Percentiles rank a stretch among this genome's conserved stretches.
phyloP scores from a whole-genome alignment of 1,140 invertebrate species.

The Luehdorfia chinensis region DNA sequence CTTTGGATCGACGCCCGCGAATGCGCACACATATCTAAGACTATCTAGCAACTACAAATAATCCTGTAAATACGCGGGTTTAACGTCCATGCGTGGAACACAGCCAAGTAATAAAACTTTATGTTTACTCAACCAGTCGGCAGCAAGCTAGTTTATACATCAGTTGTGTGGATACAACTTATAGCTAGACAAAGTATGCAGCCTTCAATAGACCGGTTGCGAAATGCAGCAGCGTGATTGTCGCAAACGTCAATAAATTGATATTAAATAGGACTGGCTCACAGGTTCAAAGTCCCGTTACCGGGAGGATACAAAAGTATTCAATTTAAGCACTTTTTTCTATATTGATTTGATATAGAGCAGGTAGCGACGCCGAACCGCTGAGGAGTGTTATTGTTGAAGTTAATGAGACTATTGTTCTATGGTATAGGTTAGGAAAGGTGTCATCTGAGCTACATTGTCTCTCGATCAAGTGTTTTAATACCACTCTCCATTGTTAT shows the following conservation, averaged over 20 bases:
- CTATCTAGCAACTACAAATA: constrained; percentile 38
- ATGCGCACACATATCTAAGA: constrained; percentile 23
- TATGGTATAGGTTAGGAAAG: constrained; percentile 31
- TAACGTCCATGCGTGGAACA: constrained; percentile 65
- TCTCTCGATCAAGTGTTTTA: constrained; percentile 44
- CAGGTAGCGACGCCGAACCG: constrained; percentile 20
- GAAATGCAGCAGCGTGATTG: constrained; percentile 20
- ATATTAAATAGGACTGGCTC: constrained; percentile 25
- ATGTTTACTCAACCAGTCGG: constrained; percentile 66
- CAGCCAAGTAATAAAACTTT: constrained; percentile 73
- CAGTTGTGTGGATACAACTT: constrained; percentile 28
- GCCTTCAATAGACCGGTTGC: constrained; percentile 30
- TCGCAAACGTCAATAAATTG: constrained; percentile 27
- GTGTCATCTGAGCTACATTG: constrained; percentile 56
- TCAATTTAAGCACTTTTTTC: constrained; percentile 45
- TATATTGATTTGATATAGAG: constrained; percentile 31
- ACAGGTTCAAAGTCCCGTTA: constrained; percentile 2
- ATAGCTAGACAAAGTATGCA: constrained; percentile 24
- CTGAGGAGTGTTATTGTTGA: constrained; percentile 51
- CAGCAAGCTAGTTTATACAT: constrained; percentile 56
- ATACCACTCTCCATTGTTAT: constrained; percentile 34
- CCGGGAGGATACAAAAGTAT: constrained; percentile 23
- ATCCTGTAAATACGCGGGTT: constrained; percentile 64
- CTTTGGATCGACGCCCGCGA: constrained; percentile 29
- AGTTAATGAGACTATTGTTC: constrained; percentile 63